A percentile compares a stretch with the other conserved stretches of the same genome.
phyloP scores from a whole-genome alignment of 2,888 invertebrate genomes.

The Geotrupes spiniger region DNA sequence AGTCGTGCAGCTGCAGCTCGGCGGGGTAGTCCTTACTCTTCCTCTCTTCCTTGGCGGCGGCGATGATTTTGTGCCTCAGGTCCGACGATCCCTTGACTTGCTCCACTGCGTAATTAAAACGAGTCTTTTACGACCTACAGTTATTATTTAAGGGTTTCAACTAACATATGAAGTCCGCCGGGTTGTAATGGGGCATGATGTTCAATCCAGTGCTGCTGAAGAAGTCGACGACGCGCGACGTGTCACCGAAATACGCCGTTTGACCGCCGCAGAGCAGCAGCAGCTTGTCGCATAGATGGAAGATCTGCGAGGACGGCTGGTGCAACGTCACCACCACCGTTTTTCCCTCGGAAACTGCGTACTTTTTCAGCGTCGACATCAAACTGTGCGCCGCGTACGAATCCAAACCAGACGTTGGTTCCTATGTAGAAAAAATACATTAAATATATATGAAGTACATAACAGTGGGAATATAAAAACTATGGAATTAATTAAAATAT shows the following conservation, averaged over 20 bases:
- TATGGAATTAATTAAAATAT: too few species aligned
- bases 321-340: slow-evolving; percentile 78
- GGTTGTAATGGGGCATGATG: slow-evolving; percentile 76
- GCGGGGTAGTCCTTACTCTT: slow-evolving; percentile 58
- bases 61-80: slow-evolving; percentile 63
- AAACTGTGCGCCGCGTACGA: slow-evolving; percentile 74
- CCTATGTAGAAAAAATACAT: slow-evolving; percentile 52
- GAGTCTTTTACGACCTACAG: slow-evolving; percentile 5
- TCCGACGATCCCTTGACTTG: slow-evolving; percentile 70
- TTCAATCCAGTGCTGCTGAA: slow-evolving; percentile 69
- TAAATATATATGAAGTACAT: too few species aligned
- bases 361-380: slow-evolving; percentile 70
- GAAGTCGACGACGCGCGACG: slow-evolving; percentile 67
- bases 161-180: slow-evolving; percentile 80
- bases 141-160: slow-evolving; percentile 27
- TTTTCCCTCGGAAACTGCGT: slow-evolving; percentile 72
- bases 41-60: slow-evolving; percentile 62
- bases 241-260: slow-evolving; percentile 74
- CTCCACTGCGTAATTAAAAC: slow-evolving; percentile 58
- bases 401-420: slow-evolving; percentile 80
- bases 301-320: slow-evolving; percentile 81
- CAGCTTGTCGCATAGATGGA: slow-evolving; percentile 77
- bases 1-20: slow-evolving; percentile 51
- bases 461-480: too few species aligned
- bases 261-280: slow-evolving; percentile 68